Evolutionary conservation across 2,888 invertebrate species (phyloP).

Genomic region (Drosophila rubida): DNA sequence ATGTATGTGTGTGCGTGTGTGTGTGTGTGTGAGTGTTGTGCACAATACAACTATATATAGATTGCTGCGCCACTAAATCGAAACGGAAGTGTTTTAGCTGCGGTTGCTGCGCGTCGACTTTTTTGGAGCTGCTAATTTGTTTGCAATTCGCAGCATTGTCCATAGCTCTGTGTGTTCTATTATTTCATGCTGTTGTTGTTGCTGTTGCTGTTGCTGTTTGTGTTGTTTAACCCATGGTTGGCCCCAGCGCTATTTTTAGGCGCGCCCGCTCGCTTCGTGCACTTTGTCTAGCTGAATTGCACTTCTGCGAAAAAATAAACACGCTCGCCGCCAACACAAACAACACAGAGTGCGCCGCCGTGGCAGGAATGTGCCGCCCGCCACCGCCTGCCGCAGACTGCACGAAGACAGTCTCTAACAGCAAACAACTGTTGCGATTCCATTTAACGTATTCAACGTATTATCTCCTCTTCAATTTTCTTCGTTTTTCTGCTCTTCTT

Average conservation of each 20-base stretch:
- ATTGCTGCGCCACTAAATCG: constrained; percentile 20
- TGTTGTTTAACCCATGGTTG: constrained; percentile 46
- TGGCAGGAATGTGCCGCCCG: too few species aligned
- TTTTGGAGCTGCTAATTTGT: constrained; percentile 47
- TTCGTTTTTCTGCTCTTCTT: too few species aligned
- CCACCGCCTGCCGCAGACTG: too few species aligned
- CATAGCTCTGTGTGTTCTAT: not conserved
- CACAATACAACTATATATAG: constrained; percentile 4
- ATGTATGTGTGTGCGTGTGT: constrained; percentile 3
- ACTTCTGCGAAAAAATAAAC: constrained; percentile 80
- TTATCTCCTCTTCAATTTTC: too few species aligned
- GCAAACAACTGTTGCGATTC: constrained; percentile 79
- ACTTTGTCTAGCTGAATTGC: constrained; percentile 73
- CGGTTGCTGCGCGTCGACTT: constrained; percentile 11
- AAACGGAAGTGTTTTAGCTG: constrained; percentile 51
- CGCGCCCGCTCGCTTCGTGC: constrained; percentile 32
- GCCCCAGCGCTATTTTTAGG: constrained; percentile 54
- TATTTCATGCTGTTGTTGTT: constrained; percentile 12
- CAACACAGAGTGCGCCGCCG: constrained; percentile 26
- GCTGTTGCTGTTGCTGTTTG: constrained; percentile 7
- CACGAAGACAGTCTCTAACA: constrained; percentile 63
- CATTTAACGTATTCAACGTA: too few species aligned
- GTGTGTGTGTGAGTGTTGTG: too few species aligned
- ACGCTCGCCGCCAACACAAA: constrained; percentile 57
- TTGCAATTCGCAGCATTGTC: constrained; percentile 25